phyloP scores from a whole-genome alignment of 35 echinoderm and acorn worm species.

The Lytechinus pictus region DNA sequence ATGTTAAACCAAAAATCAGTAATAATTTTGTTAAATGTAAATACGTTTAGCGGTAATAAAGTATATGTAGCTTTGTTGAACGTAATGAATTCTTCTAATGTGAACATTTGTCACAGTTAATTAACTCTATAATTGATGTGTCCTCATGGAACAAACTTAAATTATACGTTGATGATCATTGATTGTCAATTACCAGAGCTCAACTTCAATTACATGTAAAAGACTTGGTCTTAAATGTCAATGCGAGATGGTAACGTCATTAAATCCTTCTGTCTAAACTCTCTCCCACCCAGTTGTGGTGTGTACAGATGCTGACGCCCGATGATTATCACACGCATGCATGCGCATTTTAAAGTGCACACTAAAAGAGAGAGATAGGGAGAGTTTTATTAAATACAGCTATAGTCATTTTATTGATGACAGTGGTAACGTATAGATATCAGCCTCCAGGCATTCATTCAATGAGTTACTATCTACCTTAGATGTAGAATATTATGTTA shows the following conservation, averaged over 20 bases:
- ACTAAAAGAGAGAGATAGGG: too few relatives aligned
- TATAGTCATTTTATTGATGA: too few relatives aligned
- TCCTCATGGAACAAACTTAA: not conserved
- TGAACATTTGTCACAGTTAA: not conserved
- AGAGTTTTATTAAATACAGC: too few relatives aligned
- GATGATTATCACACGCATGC: not conserved
- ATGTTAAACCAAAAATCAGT: not conserved
- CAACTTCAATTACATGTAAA: not conserved
- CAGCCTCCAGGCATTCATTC: too few relatives aligned
- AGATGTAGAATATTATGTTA: not conserved
- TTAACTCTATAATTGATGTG: not conserved
- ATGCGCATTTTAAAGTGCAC: not conserved
- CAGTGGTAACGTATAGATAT: too few relatives aligned
- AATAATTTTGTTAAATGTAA: not conserved
- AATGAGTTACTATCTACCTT: not conserved
- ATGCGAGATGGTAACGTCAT: not conserved
- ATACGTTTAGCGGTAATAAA: not conserved
- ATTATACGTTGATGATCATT: not conserved
- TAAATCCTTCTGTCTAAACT: not conserved
- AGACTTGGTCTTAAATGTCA: not conserved
- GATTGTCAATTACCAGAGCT: not conserved
- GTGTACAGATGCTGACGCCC: not conserved
- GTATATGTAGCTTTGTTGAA: not conserved
- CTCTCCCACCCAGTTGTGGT: not conserved
- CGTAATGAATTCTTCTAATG: not conserved